Conservation (phyloP, 1,140 invertebrate species). For the Aphaenogaster floridana region DNA sequence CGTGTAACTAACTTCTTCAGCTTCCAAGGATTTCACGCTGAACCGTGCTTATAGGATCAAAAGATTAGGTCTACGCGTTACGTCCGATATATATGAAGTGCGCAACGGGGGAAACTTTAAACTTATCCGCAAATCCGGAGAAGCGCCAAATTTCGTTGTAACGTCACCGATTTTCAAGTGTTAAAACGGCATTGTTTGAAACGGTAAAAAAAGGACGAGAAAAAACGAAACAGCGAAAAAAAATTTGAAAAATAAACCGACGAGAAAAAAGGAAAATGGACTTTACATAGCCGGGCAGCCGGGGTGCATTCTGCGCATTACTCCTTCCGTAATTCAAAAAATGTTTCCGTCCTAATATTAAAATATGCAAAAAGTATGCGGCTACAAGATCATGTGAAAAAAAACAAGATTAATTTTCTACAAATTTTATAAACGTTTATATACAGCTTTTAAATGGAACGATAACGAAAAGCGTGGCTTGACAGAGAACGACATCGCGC, state of each 20-base stretch:
- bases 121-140: constrained; percentile 33
- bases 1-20: constrained; percentile 64
- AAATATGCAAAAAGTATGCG: constrained; percentile 46
- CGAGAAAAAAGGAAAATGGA: neutral
- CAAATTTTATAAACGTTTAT: neutral
- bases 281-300: neutral
- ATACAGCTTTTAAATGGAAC: neutral
- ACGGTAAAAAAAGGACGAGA: neutral
- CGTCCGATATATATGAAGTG: constrained; percentile 29
- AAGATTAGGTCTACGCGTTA: constrained; percentile 60
- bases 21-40: constrained; percentile 62
- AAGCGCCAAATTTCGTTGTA: constrained; percentile 25
- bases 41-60: constrained; percentile 64
- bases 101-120: constrained; percentile 16
- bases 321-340: neutral
- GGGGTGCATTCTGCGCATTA: constrained; percentile 5
- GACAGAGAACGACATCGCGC: neutral
- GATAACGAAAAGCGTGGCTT: neutral
- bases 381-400: neutral
- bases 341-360: constrained; percentile 17
- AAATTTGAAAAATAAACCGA: neutral
- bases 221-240: neutral
- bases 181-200: constrained; percentile 2
- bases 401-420: neutral
- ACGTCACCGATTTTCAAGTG: neutral